Evolutionary conservation across 2,113 vertebrate genomes (phyloP), one percentile per base, ranked within the genome.

Genomic region (Mesembrinibis cayennensis): DNA sequence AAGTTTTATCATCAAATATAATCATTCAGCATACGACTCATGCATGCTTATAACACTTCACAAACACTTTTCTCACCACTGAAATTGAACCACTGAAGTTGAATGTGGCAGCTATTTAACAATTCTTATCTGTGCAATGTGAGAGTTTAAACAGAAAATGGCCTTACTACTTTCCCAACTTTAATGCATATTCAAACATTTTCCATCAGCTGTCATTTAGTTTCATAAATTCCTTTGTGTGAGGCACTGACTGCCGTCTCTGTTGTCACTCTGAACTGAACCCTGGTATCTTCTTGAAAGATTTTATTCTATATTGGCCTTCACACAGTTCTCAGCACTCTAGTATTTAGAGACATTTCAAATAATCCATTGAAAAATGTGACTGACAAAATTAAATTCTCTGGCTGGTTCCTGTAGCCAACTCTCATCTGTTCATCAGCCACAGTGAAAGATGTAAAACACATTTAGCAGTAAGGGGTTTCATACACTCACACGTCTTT

Each of bases 121-220:
- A 91, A 62, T 87, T 94, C 74, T 94, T 38, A 50, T 85, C 87
- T 77, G 66, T 50, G 45, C 53, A 72, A 69, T 7, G 49, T 85
- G 87, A 94, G 78, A 76, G 36, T 95, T 97, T 89, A 82, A 97
- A 95, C 81, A 90, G 78, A 73, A 80, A 92, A 63, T 82, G 80
- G 78, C 84, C 84, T 89, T 90, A 87, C 44, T 80, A 26, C 56
- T 82, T 91, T 40, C 65, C 40, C 27, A 59, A 44, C 19, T 89
- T 94, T 65, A 61, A 88, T 87, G 19, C 70, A 93, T 94, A 95
- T 95, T 91, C 80, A 91, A 91, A 72, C 52, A 70, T 66, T 91
- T 94, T 79, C 77, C n/a, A 6, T 76, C 81, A 91, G 55, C 49
- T 92, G 59, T 77, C 89, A 88, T 77, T 69, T 55, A 69, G 2